Percentiles rank a stretch among this genome's conserved stretches.
Evolutionary conservation across 2,113 vertebrate species (phyloP).

Genomic region (Neogobius melanostomus): DNA sequence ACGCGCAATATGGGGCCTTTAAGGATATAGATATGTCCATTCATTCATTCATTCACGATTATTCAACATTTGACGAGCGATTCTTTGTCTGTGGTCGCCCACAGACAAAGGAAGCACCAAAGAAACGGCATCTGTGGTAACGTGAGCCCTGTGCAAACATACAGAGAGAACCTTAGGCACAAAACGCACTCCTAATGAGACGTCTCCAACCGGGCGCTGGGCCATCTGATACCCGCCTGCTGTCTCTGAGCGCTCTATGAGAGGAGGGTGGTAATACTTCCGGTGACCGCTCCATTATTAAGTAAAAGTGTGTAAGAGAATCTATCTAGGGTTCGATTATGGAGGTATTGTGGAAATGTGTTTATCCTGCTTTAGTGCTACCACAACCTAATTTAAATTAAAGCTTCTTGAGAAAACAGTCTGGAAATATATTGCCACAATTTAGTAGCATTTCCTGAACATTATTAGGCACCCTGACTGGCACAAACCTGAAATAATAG

Average conservation of each 20-base stretch:
- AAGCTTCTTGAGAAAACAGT: too few relatives aligned
- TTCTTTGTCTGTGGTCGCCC: neutral
- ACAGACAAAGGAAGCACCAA: neutral
- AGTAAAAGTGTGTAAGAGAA: conserved; percentile 4
- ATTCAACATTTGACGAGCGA: neutral
- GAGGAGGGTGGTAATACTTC: conserved; percentile 32
- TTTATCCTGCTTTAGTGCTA: neutral
- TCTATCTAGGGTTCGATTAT: neutral
- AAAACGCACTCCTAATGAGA: conserved; percentile 51
- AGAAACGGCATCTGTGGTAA: conserved; percentile 25
- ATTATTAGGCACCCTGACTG: too few relatives aligned
- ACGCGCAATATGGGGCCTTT: neutral
- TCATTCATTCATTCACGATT: neutral
- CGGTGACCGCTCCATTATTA: conserved; percentile 13
- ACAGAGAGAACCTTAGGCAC: conserved; percentile 29
- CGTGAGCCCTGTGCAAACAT: conserved; percentile 36
- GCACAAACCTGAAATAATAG: too few relatives aligned
- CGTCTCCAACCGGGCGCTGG: conserved; percentile 19
- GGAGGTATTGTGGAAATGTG: neutral
- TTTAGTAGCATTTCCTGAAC: too few relatives aligned
- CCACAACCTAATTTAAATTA: too few relatives aligned
- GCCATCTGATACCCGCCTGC: conserved; percentile 43
- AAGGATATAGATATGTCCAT: neutral
- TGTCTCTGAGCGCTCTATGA: conserved; percentile 11
- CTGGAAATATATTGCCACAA: too few relatives aligned